Base-by-base conservation (phyloP, 2,113 vertebrate species). In the Lepus europaeus region DNA sequence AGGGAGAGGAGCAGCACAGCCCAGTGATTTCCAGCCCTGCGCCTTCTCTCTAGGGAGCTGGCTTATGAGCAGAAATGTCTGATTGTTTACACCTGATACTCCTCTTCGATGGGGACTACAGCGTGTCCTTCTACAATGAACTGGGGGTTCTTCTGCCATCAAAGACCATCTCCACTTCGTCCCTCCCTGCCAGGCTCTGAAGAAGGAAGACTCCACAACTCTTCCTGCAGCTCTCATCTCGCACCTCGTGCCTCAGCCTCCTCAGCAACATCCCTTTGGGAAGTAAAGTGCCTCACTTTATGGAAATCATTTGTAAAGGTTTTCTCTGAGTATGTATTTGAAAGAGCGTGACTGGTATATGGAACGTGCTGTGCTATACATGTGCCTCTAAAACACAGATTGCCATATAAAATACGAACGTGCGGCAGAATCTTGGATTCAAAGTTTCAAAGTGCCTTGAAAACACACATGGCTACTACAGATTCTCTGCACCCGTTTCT, bases 261-360 rank as follows among this genome's bases (percentile, higher is more conserved):
- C 90, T 23, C 5, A 91, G 86, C 69, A 87, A 77, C 0, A 0
- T 10, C 51, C 90, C 94, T 9, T 64, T 95, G 83, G 86, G 95
- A 95, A 56, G 93, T 86, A 36, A 93, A 27, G 33, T 9, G 74
- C 9, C 9, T 83, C 94, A 84, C 86, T 96, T 96, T 90, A 81
- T 51, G 83, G 92, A 96, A 31, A 20, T 94, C 69, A 27, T n/a
- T 61, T 33, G 29, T 61, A 69, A 88, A 94, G 81, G 11, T 33
- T 84, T 72, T 91, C 63, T 59, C 80, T 78, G 63, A 89, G 77
- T 82, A 83, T 66, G 73, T 64, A 63, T n/a, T 63, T 73, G 84
- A 72, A n/a, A 69, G 29, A 87, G 68, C 14, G 0, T 17, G 66
- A 63, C 53, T 82, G 84, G 83, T 31, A 39, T 9, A 73, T 76